Evolutionary conservation across 2,113 vertebrate genomes (phyloP).

Genomic region (Rhodinocichla rosea): DNA sequence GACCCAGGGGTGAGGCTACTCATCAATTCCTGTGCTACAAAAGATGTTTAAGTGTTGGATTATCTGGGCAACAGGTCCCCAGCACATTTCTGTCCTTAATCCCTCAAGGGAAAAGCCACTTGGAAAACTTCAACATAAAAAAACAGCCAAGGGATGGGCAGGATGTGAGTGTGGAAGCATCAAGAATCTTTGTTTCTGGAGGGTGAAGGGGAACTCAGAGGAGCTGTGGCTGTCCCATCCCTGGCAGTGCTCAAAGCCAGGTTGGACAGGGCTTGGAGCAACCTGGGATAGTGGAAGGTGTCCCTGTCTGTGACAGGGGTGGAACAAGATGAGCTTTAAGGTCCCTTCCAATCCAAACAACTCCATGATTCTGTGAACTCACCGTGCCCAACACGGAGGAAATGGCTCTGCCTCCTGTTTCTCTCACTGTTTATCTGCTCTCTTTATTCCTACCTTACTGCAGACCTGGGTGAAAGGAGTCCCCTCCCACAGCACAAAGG

Average conservation of each 20-base stretch:
- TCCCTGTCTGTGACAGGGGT: neutral
- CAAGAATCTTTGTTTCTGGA: neutral
- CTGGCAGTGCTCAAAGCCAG: neutral
- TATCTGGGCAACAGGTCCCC: neutral
- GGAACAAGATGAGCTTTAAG: neutral
- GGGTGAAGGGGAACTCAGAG: neutral
- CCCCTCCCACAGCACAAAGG: neutral
- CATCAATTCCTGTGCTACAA: neutral
- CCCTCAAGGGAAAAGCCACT: neutral
- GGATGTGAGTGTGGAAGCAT: neutral
- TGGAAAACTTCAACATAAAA: neutral
- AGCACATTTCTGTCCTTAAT: neutral
- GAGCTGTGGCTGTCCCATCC: neutral
- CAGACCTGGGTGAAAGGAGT: neutral
- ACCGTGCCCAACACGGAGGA: conserved; percentile 73
- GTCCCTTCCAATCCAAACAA: neutral
- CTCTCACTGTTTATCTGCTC: neutral
- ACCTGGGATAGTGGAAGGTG: neutral
- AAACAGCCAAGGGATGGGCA: neutral
- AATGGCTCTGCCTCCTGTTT: conserved; percentile 69
- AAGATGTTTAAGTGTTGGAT: neutral
- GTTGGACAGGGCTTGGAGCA: neutral
- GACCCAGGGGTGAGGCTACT: neutral
- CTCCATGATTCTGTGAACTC: neutral
- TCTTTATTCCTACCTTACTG: neutral